Conservation (phyloP, 2,113 vertebrate species). For the Solenodon paradoxus region DNA sequence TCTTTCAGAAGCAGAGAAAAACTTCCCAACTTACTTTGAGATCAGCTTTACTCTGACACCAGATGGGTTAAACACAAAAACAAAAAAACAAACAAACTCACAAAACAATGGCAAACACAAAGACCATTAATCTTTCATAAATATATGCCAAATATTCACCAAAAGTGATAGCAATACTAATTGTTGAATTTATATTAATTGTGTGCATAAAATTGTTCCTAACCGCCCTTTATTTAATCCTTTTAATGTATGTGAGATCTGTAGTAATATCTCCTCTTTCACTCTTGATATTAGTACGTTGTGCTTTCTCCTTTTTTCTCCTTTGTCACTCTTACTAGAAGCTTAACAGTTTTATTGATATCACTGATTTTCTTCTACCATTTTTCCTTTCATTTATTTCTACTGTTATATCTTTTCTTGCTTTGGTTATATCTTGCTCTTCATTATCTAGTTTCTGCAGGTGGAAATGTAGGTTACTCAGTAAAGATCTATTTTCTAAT, state of each 20-base stretch:
- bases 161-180: neutral
- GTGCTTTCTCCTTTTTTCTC: neutral
- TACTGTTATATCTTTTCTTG: no score
- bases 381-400: no score
- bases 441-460: neutral
- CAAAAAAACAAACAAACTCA: neutral
- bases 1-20: slow-evolving; percentile 13
- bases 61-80: neutral
- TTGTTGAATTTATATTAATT: neutral
- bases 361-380: neutral
- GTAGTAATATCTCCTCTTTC: neutral
- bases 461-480: neutral
- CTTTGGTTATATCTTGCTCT: neutral
- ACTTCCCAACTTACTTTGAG: neutral
- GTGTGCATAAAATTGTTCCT: neutral
- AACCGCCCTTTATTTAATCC: neutral
- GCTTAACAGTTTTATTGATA: neutral
- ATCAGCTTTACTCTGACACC: neutral
- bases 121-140: no score
- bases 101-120: neutral
- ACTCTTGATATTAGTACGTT: neutral
- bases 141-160: neutral
- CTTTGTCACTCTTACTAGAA: neutral
- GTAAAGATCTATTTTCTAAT: neutral
- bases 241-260: neutral